Conservation (phyloP, 2,888 invertebrate species). For the Dromius quadrimaculatus region DNA sequence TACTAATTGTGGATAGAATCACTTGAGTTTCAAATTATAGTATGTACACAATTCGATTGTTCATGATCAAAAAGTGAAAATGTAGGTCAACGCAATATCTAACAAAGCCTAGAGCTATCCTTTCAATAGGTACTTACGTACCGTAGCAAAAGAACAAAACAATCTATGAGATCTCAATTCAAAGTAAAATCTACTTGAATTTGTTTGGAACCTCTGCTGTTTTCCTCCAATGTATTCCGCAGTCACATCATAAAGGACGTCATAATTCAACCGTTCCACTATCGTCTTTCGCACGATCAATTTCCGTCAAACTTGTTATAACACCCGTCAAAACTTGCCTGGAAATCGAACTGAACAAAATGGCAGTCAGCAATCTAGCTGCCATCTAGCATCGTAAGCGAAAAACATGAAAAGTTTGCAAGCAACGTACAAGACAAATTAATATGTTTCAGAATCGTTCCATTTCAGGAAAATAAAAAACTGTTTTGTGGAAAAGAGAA, state of each 20-base stretch:
- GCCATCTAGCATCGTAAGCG: neutral
- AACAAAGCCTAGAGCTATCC: no score
- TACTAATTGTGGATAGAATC: no score
- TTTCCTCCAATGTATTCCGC: constrained; percentile 3
- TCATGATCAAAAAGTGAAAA: no score
- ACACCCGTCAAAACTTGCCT: constrained; percentile 40
- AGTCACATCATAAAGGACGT: constrained; percentile 35
- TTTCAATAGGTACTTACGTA: no score
- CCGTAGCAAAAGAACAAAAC: no score
- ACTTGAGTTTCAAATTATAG: no score
- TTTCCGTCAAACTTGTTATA: constrained; percentile 40
- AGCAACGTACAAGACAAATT: constrained; percentile 40
- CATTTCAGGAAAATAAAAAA: neutral
- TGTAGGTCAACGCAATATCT: no score
- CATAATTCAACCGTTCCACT: constrained; percentile 39
- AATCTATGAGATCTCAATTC: no score
- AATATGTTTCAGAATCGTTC: constrained; percentile 11
- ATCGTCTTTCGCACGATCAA: constrained; percentile 34
- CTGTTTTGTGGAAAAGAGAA: neutral
- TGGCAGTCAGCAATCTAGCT: constrained; percentile 25
- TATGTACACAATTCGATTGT: no score
- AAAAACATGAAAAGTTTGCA: constrained; percentile 5
- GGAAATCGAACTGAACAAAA: constrained; percentile 32
- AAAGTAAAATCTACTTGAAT: no score
- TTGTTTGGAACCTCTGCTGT: neutral